Base-by-base conservation (phyloP, 2,797 vertebrate species). In the Etheostoma nigrum region DNA sequence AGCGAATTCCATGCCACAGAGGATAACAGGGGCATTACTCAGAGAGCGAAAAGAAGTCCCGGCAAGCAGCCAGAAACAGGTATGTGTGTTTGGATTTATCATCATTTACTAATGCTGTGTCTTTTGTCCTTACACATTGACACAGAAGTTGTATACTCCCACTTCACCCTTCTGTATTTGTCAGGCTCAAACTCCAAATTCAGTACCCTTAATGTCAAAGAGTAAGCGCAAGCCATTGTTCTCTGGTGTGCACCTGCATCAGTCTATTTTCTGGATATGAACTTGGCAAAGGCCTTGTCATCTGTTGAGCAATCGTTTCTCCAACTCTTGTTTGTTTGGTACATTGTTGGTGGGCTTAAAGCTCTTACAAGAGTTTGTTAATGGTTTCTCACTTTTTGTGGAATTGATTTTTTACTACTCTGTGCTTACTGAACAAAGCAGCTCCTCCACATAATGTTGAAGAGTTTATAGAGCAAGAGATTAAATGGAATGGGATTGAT, bases 11-110 rank as follows among this genome's bases (percentile, higher is more conserved):
- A 92, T n/a, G 63, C 90, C 72, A 94, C 92, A 88, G 95, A 96
- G 61, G 96, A 96, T 78, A 94, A 86, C 63, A 88, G 93, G 81
- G 95, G 89, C 67, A 95, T 88, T 16, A 94, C 96, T 84, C 96
- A 92, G 59, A 95, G 97, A 58, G 94, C 95, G 61, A 97, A 97
- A 93, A 95, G 97, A 91, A 98, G 96, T 91, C 96, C 96, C 83
- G 94, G 93, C 90, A 96, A 82, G 77, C 91, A 91, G 67, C 47
- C 90, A 84, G 93, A 94, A 53, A 74, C 90, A 84, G 93, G 93
- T 93, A 91, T 7, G 78, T 64, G 30, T 11, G 16, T 49, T 48
- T 49, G 3, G 13, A 40, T 33, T 42, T 14, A 59, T 49, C 30
- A 25, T 64, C 18, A 21, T 47, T 25, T 54, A 63, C 19, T n/a